phyloP scores from a whole-genome alignment of 1,140 invertebrate genomes.

The Scaptomyza hsui region DNA sequence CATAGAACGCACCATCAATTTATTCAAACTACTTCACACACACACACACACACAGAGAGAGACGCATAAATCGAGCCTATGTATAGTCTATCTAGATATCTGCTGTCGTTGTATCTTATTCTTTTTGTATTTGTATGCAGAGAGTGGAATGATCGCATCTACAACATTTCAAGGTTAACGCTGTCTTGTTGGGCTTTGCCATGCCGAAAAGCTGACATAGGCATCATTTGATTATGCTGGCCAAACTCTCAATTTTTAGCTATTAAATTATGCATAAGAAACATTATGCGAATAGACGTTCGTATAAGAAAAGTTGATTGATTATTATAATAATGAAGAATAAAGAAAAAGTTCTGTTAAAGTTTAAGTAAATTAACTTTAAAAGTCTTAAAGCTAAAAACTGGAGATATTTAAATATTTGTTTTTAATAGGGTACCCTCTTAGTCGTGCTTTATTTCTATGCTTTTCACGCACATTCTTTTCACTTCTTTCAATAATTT shows the following conservation, averaged over 20 bases:
- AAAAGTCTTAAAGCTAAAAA: no score
- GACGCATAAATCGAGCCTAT: constrained; percentile 27
- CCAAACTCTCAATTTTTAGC: constrained; percentile 37
- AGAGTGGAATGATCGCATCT: constrained; percentile 83
- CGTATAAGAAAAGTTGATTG: neutral
- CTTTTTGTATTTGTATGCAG: constrained; percentile 66
- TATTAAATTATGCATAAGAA: constrained; percentile 28
- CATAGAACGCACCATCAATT: constrained; percentile 65
- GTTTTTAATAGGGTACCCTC: constrained; percentile 8
- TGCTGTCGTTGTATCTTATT: neutral
- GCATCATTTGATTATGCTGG: constrained; percentile 18
- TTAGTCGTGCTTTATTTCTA: neutral
- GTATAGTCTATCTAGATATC: constrained; percentile 11
- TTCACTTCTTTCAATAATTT: constrained; percentile 44
- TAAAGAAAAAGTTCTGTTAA: no score
- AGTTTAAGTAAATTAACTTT: no score
- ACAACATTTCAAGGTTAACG: constrained; percentile 76
- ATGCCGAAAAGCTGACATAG: constrained; percentile 13
- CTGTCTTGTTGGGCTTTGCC: constrained; percentile 46
- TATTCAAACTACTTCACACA: constrained; percentile 61
- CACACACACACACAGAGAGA: neutral
- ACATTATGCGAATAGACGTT: constrained; percentile 9
- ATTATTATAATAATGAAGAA: neutral
- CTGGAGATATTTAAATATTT: no score
- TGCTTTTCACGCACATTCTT: constrained; percentile 14